Evolutionary conservation across 2,113 vertebrate species (phyloP).

Genomic region (Bufo bufo): DNA sequence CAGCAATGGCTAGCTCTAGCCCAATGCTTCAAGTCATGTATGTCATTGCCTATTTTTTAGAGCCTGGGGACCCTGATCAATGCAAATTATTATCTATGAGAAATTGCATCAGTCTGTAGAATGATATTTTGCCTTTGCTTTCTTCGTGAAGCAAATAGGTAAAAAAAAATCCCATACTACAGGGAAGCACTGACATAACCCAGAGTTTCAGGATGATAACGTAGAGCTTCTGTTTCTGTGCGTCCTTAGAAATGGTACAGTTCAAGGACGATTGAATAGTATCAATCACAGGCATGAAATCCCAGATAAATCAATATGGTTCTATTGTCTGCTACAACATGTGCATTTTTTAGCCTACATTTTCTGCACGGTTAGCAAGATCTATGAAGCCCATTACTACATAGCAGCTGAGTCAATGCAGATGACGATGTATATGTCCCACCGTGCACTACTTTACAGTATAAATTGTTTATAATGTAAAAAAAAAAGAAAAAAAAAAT

Average conservation of each 20-base stretch:
- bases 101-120: not conserved
- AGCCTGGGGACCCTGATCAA: not conserved
- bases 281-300: constrained; percentile 26
- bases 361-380: not conserved
- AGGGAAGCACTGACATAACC: not conserved
- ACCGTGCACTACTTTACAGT: not conserved
- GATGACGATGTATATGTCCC: not conserved
- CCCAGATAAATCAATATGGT: constrained; percentile 15
- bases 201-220: not conserved
- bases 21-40: not conserved
- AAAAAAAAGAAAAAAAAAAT: not conserved
- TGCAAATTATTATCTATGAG: not conserved
- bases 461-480: too few species aligned
- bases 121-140: not conserved
- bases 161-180: not conserved
- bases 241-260: not conserved
- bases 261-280: constrained; percentile 31
- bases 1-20: not conserved
- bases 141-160: not conserved
- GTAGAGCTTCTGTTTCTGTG: not conserved
- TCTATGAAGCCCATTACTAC: constrained; percentile 14
- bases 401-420: not conserved
- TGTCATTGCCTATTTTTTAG: not conserved
- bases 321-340: constrained; percentile 27
- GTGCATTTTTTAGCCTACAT: constrained; percentile 16